Base-by-base conservation (phyloP, 2,113 vertebrate species). In the Tylochromis polylepis region DNA sequence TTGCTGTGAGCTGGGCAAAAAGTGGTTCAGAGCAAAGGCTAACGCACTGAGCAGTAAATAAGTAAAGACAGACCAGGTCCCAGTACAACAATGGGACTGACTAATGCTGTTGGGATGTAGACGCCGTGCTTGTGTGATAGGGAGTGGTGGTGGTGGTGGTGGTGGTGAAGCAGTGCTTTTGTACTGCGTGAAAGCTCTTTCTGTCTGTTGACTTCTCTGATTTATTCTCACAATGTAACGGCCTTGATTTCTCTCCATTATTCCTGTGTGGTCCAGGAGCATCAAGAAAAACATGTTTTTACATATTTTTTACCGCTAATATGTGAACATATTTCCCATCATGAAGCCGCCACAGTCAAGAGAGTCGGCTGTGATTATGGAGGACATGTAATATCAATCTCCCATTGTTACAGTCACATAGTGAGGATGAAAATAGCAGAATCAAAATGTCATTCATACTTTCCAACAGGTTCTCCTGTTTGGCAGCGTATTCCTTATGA, bases 51-150 rank as follows among this genome's bases (percentile, higher is more conserved):
- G 88, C 53, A 70, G 85, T 90, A 87, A 93, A 93, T 89, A 89
- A 91, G 84, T 93, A 83, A 91, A 93, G 89, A 82, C 82, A 84
- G 70, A 84, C 18, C 34, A 18, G 38, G 87, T 94, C 84, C 84
- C 87, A 57, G 77, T 72, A n/a, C 84, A 87, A 83, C 82, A 85
- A 56, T 60, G 41, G 83, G 83, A 86, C 85, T 62, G 80, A 90
- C 58, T 88, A 81, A 93, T 89, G 77, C 77, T 79, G 29, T 20
- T 84, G 55, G 20, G 62, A 41, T 55, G 81, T 24, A 60, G 77
- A 72, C 5, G 24, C 2, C 2, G 9, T 29, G 67, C 41, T 29
- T 18, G 67, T 46, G 67, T 72, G 67, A 46, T 27, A 46, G 22
- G 41, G n/a, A 27, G n/a, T 43, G 62, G 11, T 38, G 34, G 58